These are phyloP conservation scores for Hylaeus anthracinus DNA, from an alignment of 1,140 invertebrate genomes.

Conservation along the genomic window DNA sequence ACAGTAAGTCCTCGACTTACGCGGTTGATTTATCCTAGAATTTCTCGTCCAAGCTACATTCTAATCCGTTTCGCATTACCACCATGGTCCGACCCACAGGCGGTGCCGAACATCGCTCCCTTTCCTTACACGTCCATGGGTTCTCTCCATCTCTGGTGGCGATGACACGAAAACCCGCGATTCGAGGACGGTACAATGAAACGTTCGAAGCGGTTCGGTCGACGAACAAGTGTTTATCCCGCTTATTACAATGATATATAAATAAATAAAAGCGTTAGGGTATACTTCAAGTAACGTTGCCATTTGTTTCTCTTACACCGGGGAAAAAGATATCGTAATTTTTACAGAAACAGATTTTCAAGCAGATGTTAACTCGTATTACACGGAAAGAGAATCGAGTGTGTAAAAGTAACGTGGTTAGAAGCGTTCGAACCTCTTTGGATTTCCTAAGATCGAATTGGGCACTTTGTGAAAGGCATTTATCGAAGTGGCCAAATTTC, in stretches of 20 bases:
- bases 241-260: conserved; percentile 32
- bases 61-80: too few species aligned
- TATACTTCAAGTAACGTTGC: conserved; percentile 59
- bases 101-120: too few species aligned
- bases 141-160: too few species aligned
- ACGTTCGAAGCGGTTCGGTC: too few species aligned
- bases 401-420: conserved; percentile 60
- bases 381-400: conserved; percentile 63
- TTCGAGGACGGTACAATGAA: too few species aligned
- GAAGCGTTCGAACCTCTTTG: conserved; percentile 59
- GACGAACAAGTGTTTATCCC: background rate
- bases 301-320: conserved; percentile 62
- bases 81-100: too few species aligned
- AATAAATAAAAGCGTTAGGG: conserved; percentile 45
- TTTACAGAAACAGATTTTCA: conserved; percentile 76
- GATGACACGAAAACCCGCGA: too few species aligned
- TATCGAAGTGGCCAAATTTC: conserved; percentile 73
- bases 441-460: conserved; percentile 62
- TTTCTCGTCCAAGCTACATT: too few species aligned
- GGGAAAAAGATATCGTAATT: conserved; percentile 73
- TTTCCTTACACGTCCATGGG: too few species aligned
- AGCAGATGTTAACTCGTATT: conserved; percentile 73
- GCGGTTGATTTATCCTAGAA: too few species aligned
- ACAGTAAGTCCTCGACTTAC: too few species aligned
- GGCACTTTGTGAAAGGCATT: conserved; percentile 64